Base-by-base conservation (phyloP, 2,113 vertebrate species). In the Elachura formosa region DNA sequence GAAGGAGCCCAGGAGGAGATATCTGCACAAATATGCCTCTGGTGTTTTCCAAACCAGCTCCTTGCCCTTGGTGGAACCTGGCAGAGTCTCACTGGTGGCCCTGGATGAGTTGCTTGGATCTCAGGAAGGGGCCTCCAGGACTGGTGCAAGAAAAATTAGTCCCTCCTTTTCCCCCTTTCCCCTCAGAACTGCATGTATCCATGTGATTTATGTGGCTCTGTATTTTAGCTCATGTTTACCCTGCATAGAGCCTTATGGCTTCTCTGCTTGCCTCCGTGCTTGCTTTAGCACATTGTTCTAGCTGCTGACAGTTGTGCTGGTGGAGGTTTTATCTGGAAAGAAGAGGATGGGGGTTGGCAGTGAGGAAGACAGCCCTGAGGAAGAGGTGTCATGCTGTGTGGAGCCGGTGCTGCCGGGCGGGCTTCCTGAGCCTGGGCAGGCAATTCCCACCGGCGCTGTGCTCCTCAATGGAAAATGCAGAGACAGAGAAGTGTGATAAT, bases 171-270 rank as follows among this genome's bases (percentile, higher is more conserved):
- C 68, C 61, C 63, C 26, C 64, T 75, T n/a, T 86, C 10, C 12
- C 38, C 59, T 26, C 59, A 71, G 89, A 78, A 66, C 73, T 2
- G 9, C 55, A 3, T 41, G 72, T 31, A 81, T 78, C 77, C 4
- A 0, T 0, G 11, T 94, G 84, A 96, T 96, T 94, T 96, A 96
- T 95, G 87, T 46, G 76, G 71, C 87, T 94, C 56, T 2, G 33
- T 56, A 71, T 81, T 94, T 94, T 33, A 91, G 72, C 73, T 94
- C n/a, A 3, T 87, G 76, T 89, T 95, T 82, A 64, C 84, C 81
- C 87, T 63, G 69, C 0, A 0, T 61, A 91, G 84, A 87, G 71
- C 74, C 82, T 87, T 85, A 77, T 87, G 87, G 61, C 69, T 89
- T 71, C 93, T 93, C 78, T 82, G 91, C 63, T 87, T 89, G 90